Percentiles rank a stretch among this genome's conserved stretches.
Conservation (phyloP, 1,140 invertebrate genomes). For the Panagrolaimus sp. region DNA sequence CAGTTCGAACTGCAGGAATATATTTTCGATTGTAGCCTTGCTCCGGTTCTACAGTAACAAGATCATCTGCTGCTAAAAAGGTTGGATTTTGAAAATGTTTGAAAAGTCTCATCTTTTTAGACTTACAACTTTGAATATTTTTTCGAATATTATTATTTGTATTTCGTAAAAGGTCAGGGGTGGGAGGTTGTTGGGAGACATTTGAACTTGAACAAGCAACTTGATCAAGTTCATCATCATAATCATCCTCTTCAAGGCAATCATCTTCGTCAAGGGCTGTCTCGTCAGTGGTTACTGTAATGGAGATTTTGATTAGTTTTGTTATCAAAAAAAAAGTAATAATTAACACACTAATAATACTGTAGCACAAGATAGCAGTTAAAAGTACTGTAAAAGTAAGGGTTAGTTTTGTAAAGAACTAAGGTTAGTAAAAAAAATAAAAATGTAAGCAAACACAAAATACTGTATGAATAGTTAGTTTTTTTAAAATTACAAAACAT, state of each 20-base stretch:
- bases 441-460: too few relatives aligned
- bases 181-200: conserved; percentile 41
- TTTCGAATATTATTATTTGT: conserved; percentile 28
- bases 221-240: conserved; percentile 25
- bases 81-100: too few relatives aligned
- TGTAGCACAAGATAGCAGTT: too few relatives aligned
- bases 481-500: too few relatives aligned
- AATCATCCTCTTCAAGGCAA: conserved; percentile 45
- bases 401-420: too few relatives aligned
- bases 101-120: too few relatives aligned
- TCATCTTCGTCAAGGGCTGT: conserved; percentile 43
- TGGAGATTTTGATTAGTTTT: too few relatives aligned
- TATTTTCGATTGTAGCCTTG: neutral
- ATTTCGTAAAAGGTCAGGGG: conserved; percentile 41
- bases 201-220: conserved; percentile 18
- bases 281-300: neutral
- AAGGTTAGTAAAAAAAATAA: too few relatives aligned
- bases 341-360: too few relatives aligned
- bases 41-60: neutral
- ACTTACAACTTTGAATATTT: neutral
- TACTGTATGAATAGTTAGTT: too few relatives aligned
- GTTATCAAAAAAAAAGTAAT: too few relatives aligned
- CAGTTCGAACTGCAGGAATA: conserved; percentile 5
- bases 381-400: too few relatives aligned
- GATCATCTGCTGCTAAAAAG: neutral